Conservation (phyloP, 2,888 invertebrate species). For the Acrobasis suavella region DNA sequence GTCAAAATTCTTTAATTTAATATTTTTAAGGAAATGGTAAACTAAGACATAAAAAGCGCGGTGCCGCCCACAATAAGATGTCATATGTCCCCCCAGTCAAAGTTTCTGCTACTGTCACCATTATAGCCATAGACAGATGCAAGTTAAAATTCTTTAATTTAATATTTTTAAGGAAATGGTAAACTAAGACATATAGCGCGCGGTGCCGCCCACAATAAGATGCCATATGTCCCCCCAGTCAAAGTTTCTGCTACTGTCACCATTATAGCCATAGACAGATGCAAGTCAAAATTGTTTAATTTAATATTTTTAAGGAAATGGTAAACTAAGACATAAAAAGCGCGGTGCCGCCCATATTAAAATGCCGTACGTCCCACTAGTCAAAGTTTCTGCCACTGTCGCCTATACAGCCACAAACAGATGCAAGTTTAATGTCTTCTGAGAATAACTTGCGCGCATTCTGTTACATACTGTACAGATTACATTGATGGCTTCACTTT, state of each 20-base stretch:
- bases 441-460: conserved; percentile 25
- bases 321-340: neutral
- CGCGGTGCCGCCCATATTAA: conserved; percentile 1
- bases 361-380: conserved; percentile 36
- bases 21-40: too few relatives aligned
- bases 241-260: conserved; percentile 54
- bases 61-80: too few relatives aligned
- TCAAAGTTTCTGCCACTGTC: conserved; percentile 52
- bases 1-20: too few relatives aligned
- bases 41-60: too few relatives aligned
- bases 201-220: neutral
- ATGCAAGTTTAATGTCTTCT: conserved; percentile 73
- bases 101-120: too few relatives aligned
- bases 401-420: conserved; percentile 67
- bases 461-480: conserved; percentile 24
- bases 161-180: too few relatives aligned
- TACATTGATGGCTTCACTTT: conserved; percentile 3
- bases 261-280: conserved; percentile 68
- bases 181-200: too few relatives aligned
- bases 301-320: neutral
- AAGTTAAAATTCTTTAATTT: too few relatives aligned
- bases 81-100: too few relatives aligned
- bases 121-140: too few relatives aligned
- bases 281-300: conserved; percentile 66
- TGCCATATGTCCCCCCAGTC: conserved; percentile 37